A percentile compares a stretch with the other conserved stretches of the same genome.
Evolutionary conservation across 2,888 invertebrate species (phyloP).

Genomic region (Entomobrya multifasciata): DNA sequence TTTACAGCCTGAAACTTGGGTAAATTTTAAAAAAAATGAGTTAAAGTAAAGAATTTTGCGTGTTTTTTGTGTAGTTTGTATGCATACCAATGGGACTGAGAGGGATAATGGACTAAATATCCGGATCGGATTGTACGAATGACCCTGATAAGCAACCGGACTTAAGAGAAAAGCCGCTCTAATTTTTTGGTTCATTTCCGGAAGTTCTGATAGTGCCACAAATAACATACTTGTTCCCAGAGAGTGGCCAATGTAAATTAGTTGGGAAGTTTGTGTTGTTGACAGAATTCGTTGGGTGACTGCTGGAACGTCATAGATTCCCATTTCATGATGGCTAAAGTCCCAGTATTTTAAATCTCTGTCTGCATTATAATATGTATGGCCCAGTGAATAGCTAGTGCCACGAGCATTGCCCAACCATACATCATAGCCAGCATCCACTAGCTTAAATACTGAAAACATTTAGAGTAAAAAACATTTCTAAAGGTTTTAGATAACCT

Average conservation of each 20-base stretch:
- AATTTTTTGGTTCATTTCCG: conserved; percentile 39
- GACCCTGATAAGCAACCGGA: conserved; percentile 52
- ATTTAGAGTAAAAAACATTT: too few species aligned
- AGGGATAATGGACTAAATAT: background rate
- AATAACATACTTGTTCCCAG: conserved; percentile 57
- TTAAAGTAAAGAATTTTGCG: background rate
- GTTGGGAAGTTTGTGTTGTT: background rate
- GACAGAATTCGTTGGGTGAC: background rate
- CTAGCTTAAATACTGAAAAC: conserved; percentile 44
- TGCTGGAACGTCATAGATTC: conserved; percentile 50
- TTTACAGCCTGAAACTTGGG: background rate
- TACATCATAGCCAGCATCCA: conserved; percentile 31
- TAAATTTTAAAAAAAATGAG: background rate
- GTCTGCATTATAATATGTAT: background rate
- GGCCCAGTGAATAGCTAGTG: conserved; percentile 33
- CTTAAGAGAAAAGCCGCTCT: conserved; percentile 22
- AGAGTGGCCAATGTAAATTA: conserved; percentile 49
- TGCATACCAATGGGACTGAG: background rate
- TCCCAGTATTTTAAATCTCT: conserved; percentile 50
- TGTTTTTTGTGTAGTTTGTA: too few species aligned
- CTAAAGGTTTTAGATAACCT: background rate
- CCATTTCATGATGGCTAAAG: conserved; percentile 56
- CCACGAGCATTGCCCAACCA: conserved; percentile 56
- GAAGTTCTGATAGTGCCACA: conserved; percentile 11
- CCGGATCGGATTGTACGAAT: background rate